A percentile compares a stretch with the other conserved stretches of the same genome.
These are phyloP conservation scores for Gisinianus flammeolus DNA, from an alignment of 2,888 invertebrate genomes.

Conservation along the genomic window DNA sequence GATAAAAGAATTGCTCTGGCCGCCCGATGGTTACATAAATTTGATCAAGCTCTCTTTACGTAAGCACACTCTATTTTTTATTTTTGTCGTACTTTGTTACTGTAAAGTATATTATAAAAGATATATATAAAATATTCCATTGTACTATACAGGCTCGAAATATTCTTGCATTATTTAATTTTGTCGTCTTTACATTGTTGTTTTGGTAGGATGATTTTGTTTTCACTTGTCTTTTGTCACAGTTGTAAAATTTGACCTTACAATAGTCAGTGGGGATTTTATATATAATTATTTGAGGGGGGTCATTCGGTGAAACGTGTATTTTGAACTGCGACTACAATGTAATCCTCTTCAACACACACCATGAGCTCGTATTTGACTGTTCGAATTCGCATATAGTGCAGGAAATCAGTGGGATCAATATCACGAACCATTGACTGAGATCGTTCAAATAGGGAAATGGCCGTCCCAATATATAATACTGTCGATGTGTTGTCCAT, in stretches of 20 bases:
- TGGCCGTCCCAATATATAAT: slow-evolving; percentile 45
- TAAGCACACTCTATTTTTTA: slow-evolving; percentile 12
- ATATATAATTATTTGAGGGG: too few relatives aligned
- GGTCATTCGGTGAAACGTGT: slow-evolving; percentile 14
- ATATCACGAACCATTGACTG: slow-evolving; percentile 51
- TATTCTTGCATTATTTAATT: too few relatives aligned
- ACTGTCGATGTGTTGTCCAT: slow-evolving; percentile 56
- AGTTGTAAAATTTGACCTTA: too few relatives aligned
- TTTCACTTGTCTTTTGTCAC: too few relatives aligned
- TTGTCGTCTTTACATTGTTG: too few relatives aligned
- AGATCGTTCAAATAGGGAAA: slow-evolving; percentile 35
- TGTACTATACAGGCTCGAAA: too few relatives aligned
- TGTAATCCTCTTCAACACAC: slow-evolving; percentile 35
- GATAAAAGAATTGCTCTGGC: slow-evolving; percentile 18
- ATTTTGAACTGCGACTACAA: slow-evolving; percentile 38
- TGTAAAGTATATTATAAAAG: background rate
- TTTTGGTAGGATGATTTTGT: too few relatives aligned
- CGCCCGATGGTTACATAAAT: slow-evolving; percentile 18
- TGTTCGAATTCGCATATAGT: slow-evolving; percentile 51
- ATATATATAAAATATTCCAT: too few relatives aligned
- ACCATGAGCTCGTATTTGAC: slow-evolving; percentile 52
- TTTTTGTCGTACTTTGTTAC: background rate
- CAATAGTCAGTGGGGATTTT: too few relatives aligned
- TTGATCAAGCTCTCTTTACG: slow-evolving; percentile 31
- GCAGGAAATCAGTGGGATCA: slow-evolving; percentile 50